phyloP scores from a whole-genome alignment of 2,797 vertebrate species.

The Adelosebastes latens region DNA sequence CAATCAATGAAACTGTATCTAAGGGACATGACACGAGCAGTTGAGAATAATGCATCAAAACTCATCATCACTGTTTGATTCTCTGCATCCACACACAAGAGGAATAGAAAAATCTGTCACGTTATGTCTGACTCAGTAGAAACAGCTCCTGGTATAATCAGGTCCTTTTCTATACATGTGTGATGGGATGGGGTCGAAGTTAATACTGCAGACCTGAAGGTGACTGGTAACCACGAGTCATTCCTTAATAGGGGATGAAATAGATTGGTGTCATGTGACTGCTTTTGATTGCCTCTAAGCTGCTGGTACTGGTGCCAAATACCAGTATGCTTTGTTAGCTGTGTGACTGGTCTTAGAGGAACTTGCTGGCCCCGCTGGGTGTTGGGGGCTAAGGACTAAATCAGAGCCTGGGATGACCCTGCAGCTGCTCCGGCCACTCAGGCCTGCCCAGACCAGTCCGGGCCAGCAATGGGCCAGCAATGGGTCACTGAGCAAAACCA shows the following conservation, averaged over 20 bases:
- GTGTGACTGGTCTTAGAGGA: constrained; percentile 68
- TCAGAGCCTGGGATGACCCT: constrained; percentile 57
- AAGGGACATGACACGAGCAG: not conserved
- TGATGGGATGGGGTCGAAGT: constrained; percentile 10
- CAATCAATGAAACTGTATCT: not conserved
- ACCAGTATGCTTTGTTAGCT: constrained; percentile 67
- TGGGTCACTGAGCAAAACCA: constrained; percentile 19
- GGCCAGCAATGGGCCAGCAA: not conserved
- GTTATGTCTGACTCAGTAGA: not conserved
- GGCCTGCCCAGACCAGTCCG: not conserved
- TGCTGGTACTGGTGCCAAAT: constrained; percentile 58
- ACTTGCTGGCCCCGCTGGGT: constrained; percentile 29
- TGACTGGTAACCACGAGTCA: constrained; percentile 46
- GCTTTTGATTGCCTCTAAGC: constrained; percentile 71
- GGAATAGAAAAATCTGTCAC: not conserved
- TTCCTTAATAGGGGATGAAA: constrained; percentile 61
- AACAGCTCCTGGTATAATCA: not conserved
- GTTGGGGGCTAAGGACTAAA: constrained; percentile 64
- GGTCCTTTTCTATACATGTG: not conserved
- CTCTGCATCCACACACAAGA: not conserved
- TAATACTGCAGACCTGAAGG: constrained; percentile 47
- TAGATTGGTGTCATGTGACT: constrained; percentile 65
- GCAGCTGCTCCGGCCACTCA: constrained; percentile 81
- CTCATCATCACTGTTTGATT: not conserved
- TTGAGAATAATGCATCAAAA: not conserved